These are phyloP conservation scores for Micromussa lordhowensis DNA, from an alignment of 92 coral and sea anemone species.

Conservation along the genomic window DNA sequence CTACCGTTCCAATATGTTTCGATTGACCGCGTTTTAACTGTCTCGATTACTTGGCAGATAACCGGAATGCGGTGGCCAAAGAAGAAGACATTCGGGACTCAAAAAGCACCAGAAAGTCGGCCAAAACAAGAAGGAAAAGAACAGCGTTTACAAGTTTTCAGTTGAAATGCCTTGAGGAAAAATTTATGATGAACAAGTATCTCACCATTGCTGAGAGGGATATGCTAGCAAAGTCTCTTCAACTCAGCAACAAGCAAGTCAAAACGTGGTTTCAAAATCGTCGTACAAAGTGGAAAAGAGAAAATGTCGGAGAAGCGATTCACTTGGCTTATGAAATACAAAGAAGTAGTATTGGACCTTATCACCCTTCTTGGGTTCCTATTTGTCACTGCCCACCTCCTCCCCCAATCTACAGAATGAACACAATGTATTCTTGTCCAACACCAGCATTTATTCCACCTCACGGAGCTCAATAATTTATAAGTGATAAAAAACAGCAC, in stretches of 20 bases:
- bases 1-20: not conserved
- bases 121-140: constrained; percentile 85
- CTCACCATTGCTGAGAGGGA: constrained; percentile 98
- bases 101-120: constrained; percentile 48
- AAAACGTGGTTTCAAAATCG: constrained; percentile 99
- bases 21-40: not conserved
- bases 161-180: constrained; percentile 93
- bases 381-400: constrained; percentile 70
- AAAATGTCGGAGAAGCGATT: constrained; percentile 94
- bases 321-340: constrained; percentile 93
- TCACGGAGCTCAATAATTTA: constrained; percentile 33
- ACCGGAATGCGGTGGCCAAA: constrained; percentile 9
- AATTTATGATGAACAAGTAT: constrained; percentile 96
- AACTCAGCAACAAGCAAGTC: constrained; percentile 94
- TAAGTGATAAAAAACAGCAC: not conserved
- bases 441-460: constrained; percentile 72
- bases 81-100: constrained; percentile 29
- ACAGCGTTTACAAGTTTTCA: constrained; percentile 99
- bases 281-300: constrained; percentile 98
- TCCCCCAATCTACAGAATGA: constrained; percentile 71
- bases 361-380: constrained; percentile 84
- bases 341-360: constrained; percentile 77
- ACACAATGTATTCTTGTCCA: constrained; percentile 64
- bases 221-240: constrained; percentile 93
- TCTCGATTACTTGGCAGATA: not conserved